Evolutionary conservation across 2,113 vertebrate genomes (phyloP).

Genomic region (Lathamus discolor): DNA sequence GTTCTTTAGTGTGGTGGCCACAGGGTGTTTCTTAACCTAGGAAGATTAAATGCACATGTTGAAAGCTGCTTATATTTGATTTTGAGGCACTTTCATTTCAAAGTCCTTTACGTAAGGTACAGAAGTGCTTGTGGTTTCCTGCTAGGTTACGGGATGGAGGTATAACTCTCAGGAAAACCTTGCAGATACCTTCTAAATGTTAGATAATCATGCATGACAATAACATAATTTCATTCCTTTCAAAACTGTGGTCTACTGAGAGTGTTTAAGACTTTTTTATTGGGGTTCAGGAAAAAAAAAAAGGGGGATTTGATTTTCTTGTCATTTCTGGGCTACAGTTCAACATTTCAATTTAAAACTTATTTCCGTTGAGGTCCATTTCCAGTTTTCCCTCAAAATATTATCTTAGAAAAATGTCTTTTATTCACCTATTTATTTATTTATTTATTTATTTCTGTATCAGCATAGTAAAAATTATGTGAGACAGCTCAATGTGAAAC

Average conservation of each 20-base stretch:
- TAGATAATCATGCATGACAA: slow-evolving; percentile 66
- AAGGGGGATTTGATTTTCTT: slow-evolving; percentile 51
- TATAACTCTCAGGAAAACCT: slow-evolving; percentile 55
- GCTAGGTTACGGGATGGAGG: slow-evolving; percentile 58
- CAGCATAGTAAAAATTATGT: slow-evolving; percentile 10
- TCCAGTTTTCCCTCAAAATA: slow-evolving; percentile 63
- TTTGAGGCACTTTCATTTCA: slow-evolving; percentile 69
- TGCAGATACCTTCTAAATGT: slow-evolving; percentile 57
- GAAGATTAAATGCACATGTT: slow-evolving; percentile 84
- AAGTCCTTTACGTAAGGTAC: slow-evolving; percentile 72
- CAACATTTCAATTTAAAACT: slow-evolving; percentile 63
- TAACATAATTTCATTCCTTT: slow-evolving; percentile 64
- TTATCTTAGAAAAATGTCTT: slow-evolving; percentile 49
- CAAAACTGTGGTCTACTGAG: slow-evolving; percentile 36
- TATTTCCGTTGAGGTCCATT: slow-evolving; percentile 49
- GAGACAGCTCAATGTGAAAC: slow-evolving; percentile 19
- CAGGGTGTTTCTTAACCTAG: slow-evolving; percentile 81
- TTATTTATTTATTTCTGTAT: slow-evolving; percentile 24
- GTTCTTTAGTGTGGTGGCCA: slow-evolving; percentile 84
- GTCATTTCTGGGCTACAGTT: slow-evolving; percentile 69
- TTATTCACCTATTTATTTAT: slow-evolving; percentile 15
- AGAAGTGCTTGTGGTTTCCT: slow-evolving; percentile 84
- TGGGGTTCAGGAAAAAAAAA: slow-evolving; percentile 51
- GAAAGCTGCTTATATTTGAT: slow-evolving; percentile 75
- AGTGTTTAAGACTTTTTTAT: slow-evolving; percentile 59